Evolutionary conservation across 2,113 vertebrate genomes (phyloP).

Genomic region (Pyxicephalus adspersus): DNA sequence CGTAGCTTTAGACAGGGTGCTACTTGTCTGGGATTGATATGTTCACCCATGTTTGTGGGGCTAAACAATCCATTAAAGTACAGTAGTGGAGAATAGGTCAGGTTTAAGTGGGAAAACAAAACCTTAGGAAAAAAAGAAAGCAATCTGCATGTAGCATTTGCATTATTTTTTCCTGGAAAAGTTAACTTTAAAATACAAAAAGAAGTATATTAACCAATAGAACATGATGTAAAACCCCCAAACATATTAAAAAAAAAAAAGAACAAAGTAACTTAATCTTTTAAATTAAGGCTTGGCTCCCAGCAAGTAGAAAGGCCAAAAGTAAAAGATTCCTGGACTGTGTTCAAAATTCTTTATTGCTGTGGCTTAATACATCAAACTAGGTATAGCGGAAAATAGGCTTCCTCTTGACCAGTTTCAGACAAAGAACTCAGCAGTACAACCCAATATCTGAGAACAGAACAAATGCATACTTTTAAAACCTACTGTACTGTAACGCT

Average conservation of each 20-base stretch:
- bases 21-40: too few species aligned
- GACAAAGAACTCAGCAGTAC: constrained; percentile 44
- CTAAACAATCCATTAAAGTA: too few species aligned
- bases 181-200: too few species aligned
- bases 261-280: not conserved
- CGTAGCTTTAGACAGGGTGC: too few species aligned
- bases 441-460: constrained; percentile 41
- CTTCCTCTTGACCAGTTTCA: constrained; percentile 51
- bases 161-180: too few species aligned
- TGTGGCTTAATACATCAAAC: constrained; percentile 38
- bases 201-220: too few species aligned
- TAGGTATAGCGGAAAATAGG: constrained; percentile 45
- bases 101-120: too few species aligned
- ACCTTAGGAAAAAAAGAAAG: too few species aligned
- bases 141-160: too few species aligned
- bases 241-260: not conserved
- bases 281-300: constrained; percentile 2
- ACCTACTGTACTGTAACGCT: constrained; percentile 44
- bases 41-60: too few species aligned
- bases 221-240: too few species aligned
- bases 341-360: constrained; percentile 34
- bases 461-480: constrained; percentile 45
- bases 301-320: not conserved
- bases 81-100: too few species aligned
- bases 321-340: constrained; percentile 8